Percentiles rank a stretch among this genome's conserved stretches.
Conservation (phyloP, 1,140 invertebrate species). For the Andrena cerasifolii region DNA sequence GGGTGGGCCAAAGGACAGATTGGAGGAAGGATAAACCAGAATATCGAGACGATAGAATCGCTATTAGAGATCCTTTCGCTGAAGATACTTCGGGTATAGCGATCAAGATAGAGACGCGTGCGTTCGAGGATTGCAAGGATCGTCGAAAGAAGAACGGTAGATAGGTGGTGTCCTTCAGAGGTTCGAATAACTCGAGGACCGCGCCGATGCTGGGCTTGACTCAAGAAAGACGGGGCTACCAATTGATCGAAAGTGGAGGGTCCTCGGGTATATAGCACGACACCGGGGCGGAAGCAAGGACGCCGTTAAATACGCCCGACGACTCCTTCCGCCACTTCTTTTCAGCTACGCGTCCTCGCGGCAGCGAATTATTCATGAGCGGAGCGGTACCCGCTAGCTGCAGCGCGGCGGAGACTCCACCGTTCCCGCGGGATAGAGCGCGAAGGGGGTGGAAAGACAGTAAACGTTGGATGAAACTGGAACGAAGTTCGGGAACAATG, state of each 20-base stretch:
- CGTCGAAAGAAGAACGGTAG: no score
- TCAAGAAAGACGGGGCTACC: no score
- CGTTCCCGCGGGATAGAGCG: constrained; percentile 3
- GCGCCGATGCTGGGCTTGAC: no score
- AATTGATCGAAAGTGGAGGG: no score
- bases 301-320: not conserved
- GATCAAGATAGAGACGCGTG: constrained; percentile 13
- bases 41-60: not conserved
- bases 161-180: no score
- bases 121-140: no score
- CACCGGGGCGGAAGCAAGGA: not conserved
- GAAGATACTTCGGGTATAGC: not conserved
- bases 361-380: constrained; percentile 24
- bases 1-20: not conserved
- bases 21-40: not conserved
- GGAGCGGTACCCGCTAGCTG: no score
- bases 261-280: no score
- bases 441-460: not conserved
- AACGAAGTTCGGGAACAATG: constrained; percentile 28
- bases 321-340: not conserved
- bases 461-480: constrained; percentile 26
- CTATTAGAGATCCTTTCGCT: not conserved
- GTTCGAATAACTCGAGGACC: no score
- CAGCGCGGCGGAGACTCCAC: no score
- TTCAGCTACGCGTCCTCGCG: no score